Conservation (phyloP, 1,140 invertebrate species). For the Temnothorax nylanderi region DNA sequence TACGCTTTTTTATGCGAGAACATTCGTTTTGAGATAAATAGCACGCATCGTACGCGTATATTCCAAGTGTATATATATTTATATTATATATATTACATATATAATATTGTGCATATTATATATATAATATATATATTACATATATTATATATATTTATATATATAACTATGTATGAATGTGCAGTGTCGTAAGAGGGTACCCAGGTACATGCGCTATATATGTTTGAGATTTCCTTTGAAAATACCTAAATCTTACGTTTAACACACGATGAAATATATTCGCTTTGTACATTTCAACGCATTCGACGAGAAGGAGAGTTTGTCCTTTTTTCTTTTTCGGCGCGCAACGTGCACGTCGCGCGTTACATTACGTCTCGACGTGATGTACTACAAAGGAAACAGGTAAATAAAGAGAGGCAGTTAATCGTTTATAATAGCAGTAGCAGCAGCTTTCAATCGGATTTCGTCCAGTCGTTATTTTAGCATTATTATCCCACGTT, state of each 20-base stretch:
- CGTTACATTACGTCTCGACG: slow-evolving; percentile 43
- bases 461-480: slow-evolving; percentile 1
- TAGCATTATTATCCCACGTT: slow-evolving; percentile 1
- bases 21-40: slow-evolving; percentile 61
- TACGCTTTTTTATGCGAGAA: slow-evolving; percentile 65
- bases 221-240: slow-evolving; percentile 55
- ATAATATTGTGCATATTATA: slow-evolving; percentile 28
- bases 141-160: slow-evolving; percentile 14
- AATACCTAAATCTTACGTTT: slow-evolving; percentile 61
- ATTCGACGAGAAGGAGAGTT: slow-evolving; percentile 30
- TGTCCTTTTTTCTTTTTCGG: not conserved
- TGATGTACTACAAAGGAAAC: slow-evolving; percentile 49
- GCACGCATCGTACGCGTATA: slow-evolving; percentile 63
- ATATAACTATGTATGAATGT: slow-evolving; percentile 48
- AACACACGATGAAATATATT: slow-evolving; percentile 56
- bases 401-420: slow-evolving; percentile 53
- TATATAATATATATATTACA: slow-evolving; percentile 24
- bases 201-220: slow-evolving; percentile 61
- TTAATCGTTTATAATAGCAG: slow-evolving; percentile 39
- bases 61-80: slow-evolving; percentile 56
- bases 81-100: slow-evolving; percentile 35
- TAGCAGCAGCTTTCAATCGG: not conserved
- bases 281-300: slow-evolving; percentile 58
- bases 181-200: slow-evolving; percentile 59
- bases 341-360: slow-evolving; percentile 2